Evolutionary conservation across 2,113 vertebrate species (phyloP).

Genomic region (Peromyscus maniculatus): DNA sequence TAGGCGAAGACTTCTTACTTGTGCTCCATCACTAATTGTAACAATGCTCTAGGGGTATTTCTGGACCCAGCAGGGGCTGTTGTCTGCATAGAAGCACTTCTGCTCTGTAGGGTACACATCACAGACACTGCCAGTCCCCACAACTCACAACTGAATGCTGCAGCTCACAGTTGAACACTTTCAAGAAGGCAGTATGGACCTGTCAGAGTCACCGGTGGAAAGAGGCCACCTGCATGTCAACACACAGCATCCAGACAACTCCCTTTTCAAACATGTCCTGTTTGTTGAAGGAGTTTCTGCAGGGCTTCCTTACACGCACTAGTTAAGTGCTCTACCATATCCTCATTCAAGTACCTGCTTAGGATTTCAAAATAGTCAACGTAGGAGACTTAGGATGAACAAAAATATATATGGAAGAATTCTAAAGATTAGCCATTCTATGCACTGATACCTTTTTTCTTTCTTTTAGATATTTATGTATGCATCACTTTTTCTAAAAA

Average conservation of each 20-base stretch:
- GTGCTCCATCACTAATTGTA: not conserved
- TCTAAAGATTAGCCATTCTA: not conserved
- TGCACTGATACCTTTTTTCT: not conserved
- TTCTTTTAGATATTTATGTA: not conserved
- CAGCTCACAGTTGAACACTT: not conserved
- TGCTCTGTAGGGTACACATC: too few relatives aligned
- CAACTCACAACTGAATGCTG: too few relatives aligned
- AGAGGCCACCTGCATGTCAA: not conserved
- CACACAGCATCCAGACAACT: not conserved
- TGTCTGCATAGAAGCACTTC: not conserved
- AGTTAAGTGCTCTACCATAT: not conserved
- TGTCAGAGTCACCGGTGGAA: not conserved
- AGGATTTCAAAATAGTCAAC: slow-evolving; percentile 30
- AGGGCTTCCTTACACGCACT: not conserved
- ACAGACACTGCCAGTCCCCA: not conserved
- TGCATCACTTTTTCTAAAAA: not conserved
- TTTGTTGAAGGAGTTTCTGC: not conserved
- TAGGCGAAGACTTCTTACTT: not conserved
- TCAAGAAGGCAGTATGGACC: not conserved
- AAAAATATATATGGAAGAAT: not conserved
- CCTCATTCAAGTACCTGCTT: not conserved
- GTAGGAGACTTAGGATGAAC: not conserved
- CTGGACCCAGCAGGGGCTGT: not conserved
- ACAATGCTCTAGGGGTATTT: not conserved
- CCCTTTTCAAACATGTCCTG: not conserved